Base-by-base conservation (phyloP, 2,888 invertebrate species). In the Acleris cristana region DNA sequence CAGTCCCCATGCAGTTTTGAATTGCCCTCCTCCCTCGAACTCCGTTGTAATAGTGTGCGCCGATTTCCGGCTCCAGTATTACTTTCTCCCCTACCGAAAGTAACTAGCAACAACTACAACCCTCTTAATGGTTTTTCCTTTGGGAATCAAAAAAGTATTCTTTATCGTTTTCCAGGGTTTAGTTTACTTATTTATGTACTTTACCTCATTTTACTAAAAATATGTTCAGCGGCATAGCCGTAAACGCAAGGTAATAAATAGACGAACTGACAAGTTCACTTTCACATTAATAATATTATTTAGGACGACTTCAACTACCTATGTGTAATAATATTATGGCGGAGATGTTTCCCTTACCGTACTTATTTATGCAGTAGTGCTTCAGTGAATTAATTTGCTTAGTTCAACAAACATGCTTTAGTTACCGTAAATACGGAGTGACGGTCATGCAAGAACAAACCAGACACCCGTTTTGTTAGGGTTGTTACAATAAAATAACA, bases 401-500 rank as follows among this genome's bases (percentile, higher is more conserved):
- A 66, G 51, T 66, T 66, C 44, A 52, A 56, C 56, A 66, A 61
- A 66, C 61, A 61, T 44, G 56, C 60, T 52, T 66, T 61, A 66
- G 61, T 56, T 66, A 61, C 61, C 56, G 61, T 49, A 66, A 66
- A 66, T 56, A 66, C 56, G 61, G 55, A 66, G 61, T 56, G 65
- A 66, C 61, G 34, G 65, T 21, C 65, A 66, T 61, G 55, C 56
- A 52, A 61, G 56, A 55, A 66, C 61, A 18, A 61, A 61, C 55
- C 55, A 65, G 49, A 49, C 53, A 54, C 58, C 53, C 55, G 34
- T 44, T 61, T 48, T 52, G 61, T 16, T n/a, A 18, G n/a, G n/a
- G 1, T 30, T 52, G 56, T 61, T 56, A 66, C 61, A 56, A 61
- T 66, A 66, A 61, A 61, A 66, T 55, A 66, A 56, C 60, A 66